Evolutionary conservation across 2,113 vertebrate genomes (phyloP).

Genomic region (Sinocyclocheilus grahami): DNA sequence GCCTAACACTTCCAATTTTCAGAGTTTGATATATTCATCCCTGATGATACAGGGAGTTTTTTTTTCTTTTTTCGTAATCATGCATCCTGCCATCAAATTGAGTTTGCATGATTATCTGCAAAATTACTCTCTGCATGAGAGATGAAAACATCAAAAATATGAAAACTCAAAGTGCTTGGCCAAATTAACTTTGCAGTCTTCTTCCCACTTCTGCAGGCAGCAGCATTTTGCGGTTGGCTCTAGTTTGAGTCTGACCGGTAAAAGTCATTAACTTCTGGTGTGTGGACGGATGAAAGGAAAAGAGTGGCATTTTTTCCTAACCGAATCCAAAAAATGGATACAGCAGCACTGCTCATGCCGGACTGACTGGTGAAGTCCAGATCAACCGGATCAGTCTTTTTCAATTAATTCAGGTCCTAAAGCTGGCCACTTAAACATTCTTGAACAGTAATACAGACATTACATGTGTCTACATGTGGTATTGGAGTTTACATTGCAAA

Average conservation of each 20-base stretch:
- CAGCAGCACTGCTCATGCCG: no score
- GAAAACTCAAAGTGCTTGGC: neutral
- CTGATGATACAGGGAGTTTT: neutral
- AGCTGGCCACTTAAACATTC: neutral
- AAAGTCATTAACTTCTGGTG: neutral
- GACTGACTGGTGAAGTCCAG: neutral
- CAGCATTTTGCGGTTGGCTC: neutral
- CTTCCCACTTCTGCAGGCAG: neutral
- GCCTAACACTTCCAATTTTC: neutral
- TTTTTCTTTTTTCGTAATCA: neutral
- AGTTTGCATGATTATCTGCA: neutral
- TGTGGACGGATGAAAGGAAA: neutral
- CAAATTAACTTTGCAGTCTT: neutral
- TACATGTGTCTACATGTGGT: no score
- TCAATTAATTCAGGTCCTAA: neutral
- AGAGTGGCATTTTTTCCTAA: neutral
- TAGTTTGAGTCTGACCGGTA: neutral
- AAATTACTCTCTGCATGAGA: neutral
- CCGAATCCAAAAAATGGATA: neutral
- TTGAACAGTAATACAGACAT: no score
- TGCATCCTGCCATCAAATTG: neutral
- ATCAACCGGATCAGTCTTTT: neutral
- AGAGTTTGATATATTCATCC: neutral
- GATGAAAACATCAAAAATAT: neutral
- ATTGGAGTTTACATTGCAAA: no score